Conservation (phyloP, 92 coral and sea anemone genomes). For the Scolanthus callimorphus region DNA sequence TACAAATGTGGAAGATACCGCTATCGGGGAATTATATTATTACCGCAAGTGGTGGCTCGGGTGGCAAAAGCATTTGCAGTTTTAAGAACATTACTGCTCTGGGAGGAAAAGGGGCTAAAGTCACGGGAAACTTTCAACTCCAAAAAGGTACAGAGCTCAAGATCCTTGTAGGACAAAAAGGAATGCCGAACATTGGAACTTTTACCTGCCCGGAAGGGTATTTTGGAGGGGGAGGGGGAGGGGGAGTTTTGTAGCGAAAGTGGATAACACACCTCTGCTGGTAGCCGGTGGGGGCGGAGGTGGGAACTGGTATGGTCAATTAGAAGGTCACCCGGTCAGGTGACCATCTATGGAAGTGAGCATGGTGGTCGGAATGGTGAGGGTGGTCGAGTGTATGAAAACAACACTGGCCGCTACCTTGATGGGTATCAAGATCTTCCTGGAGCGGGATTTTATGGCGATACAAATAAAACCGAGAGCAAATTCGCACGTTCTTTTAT, state of each 20-base stretch:
- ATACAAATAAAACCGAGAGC: neutral
- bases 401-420: neutral
- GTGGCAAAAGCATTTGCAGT: conserved; percentile 77
- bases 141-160: conserved; percentile 33
- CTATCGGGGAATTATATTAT: conserved; percentile 60
- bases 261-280: conserved; percentile 48
- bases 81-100: conserved; percentile 2
- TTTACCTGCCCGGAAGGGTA: conserved; percentile 43
- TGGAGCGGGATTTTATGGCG: neutral
- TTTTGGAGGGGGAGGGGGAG: conserved; percentile 90
- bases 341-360: conserved; percentile 45
- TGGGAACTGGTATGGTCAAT: conserved; percentile 54
- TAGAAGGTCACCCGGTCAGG: conserved; percentile 79
- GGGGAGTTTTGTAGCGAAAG: conserved; percentile 63
- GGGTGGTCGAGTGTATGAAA: conserved; percentile 45
- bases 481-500: conserved; percentile 27
- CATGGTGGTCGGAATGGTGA: conserved; percentile 36
- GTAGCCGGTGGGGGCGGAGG: conserved; percentile 93
- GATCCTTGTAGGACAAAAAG: conserved; percentile 77
- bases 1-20: conserved; percentile 67
- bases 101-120: conserved; percentile 75
- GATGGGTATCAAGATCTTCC: neutral
- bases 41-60: conserved; percentile 74
- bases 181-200: conserved; percentile 9
- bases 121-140: conserved; percentile 56